Evolutionary conservation across 2,113 vertebrate species (phyloP).

Genomic region (Cyanoramphus novaezelandiae): DNA sequence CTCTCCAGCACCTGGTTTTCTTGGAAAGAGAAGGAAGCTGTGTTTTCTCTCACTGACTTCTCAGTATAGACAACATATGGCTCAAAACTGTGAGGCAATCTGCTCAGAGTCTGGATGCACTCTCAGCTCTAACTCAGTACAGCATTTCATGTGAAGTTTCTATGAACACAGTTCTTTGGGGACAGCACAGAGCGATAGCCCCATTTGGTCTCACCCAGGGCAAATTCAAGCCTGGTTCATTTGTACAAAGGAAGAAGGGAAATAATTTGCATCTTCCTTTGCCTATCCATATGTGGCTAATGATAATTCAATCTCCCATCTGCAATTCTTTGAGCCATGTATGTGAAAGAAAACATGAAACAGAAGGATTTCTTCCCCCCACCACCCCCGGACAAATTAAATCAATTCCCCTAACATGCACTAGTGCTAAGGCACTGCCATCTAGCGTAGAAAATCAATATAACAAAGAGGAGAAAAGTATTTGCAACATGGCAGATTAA

Average conservation of each 20-base stretch:
- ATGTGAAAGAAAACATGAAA: constrained; percentile 7
- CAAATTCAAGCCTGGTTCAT: background rate
- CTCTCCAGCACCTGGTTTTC: background rate
- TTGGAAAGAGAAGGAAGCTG: constrained; percentile 40
- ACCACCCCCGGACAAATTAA: background rate
- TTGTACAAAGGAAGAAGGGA: background rate
- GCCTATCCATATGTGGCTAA: background rate
- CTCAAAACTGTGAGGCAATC: constrained; percentile 52
- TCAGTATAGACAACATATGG: constrained; percentile 62
- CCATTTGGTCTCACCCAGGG: background rate
- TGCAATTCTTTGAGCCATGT: background rate
- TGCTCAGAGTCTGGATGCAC: constrained; percentile 37
- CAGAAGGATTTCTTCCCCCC: background rate
- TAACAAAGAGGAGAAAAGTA: background rate
- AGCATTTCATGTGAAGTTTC: background rate
- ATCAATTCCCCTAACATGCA: constrained; percentile 20
- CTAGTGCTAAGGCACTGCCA: constrained; percentile 63
- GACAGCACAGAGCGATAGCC: background rate
- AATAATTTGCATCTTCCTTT: background rate
- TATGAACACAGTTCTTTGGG: background rate
- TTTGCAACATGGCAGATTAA: background rate
- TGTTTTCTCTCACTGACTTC: constrained; percentile 34
- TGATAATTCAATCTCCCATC: background rate
- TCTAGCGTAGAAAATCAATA: constrained; percentile 60
- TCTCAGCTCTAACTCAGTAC: constrained; percentile 1